phyloP scores from a whole-genome alignment of 2,113 vertebrate genomes.

The Synchiropus splendidus region DNA sequence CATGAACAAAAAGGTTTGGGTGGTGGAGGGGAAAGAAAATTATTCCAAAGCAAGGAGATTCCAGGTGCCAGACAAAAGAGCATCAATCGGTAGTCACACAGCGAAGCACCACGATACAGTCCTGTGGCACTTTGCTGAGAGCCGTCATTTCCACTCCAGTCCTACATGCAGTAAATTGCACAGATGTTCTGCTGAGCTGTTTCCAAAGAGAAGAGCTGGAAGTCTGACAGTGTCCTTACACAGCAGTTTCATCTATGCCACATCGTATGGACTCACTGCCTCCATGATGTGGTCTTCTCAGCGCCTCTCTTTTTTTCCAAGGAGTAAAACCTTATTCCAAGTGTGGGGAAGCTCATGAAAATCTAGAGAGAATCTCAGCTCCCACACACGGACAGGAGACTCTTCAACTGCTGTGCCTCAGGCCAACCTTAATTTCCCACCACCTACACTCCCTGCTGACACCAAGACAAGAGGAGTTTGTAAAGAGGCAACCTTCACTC shows the following conservation, averaged over 20 bases:
- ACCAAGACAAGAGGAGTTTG: too few relatives aligned
- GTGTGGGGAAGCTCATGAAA: too few relatives aligned
- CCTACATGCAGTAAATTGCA: slow-evolving; percentile 49
- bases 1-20: slow-evolving; percentile 11
- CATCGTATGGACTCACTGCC: too few relatives aligned
- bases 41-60: not conserved
- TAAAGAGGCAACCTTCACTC: too few relatives aligned
- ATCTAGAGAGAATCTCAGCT: too few relatives aligned
- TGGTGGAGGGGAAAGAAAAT: not conserved
- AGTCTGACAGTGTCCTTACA: slow-evolving; percentile 1
- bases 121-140: slow-evolving; percentile 4
- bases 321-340: too few relatives aligned
- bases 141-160: slow-evolving; percentile 27
- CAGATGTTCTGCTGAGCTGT: slow-evolving; percentile 40
- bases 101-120: not conserved
- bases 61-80: slow-evolving; percentile 23
- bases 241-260: slow-evolving; percentile 6
- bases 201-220: slow-evolving; percentile 9
- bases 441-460: too few relatives aligned
- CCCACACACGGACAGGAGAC: too few relatives aligned
- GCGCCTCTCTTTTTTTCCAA: too few relatives aligned
- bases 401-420: too few relatives aligned
- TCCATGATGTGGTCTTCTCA: too few relatives aligned
- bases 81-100: slow-evolving; percentile 21
- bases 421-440: too few relatives aligned